Conservation (phyloP, 2,797 vertebrate species). For the Benthosema pterotum region DNA sequence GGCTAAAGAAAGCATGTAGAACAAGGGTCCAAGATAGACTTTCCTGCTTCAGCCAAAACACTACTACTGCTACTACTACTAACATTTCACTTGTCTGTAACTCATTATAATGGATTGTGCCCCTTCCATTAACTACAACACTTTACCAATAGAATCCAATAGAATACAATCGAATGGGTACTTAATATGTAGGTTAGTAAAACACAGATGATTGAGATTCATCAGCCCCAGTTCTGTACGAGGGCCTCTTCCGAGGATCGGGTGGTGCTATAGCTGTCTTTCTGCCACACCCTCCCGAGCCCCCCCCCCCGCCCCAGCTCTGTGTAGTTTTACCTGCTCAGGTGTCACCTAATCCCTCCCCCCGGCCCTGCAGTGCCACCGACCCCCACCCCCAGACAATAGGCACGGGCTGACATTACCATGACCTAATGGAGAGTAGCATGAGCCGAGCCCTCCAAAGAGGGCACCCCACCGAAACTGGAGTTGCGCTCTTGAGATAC, state of each 20-base stretch:
- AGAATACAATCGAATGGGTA: constrained; percentile 2
- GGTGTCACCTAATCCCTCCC: constrained; percentile 77
- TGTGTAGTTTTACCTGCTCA: constrained; percentile 79
- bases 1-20: constrained; percentile 27
- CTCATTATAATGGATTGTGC: background rate
- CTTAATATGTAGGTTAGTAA: constrained; percentile 15
- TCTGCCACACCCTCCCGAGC: constrained; percentile 61
- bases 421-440: constrained; percentile 69
- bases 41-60: constrained; percentile 6
- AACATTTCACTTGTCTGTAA: background rate
- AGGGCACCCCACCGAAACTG: constrained; percentile 68
- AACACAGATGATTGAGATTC: constrained; percentile 32
- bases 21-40: constrained; percentile 11
- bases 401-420: constrained; percentile 74
- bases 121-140: background rate
- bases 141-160: constrained; percentile 8
- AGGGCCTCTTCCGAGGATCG: constrained; percentile 60
- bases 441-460: constrained; percentile 53
- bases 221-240: constrained; percentile 62
- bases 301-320: constrained; percentile 41
- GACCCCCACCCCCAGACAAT: constrained; percentile 75
- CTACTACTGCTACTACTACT: background rate
- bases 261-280: constrained; percentile 62
- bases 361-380: constrained; percentile 64
- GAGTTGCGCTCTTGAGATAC: constrained; percentile 50